These are phyloP conservation scores for Acanthurus lineatus DNA, from an alignment of 2,797 vertebrate genomes.

Conservation along the genomic window DNA sequence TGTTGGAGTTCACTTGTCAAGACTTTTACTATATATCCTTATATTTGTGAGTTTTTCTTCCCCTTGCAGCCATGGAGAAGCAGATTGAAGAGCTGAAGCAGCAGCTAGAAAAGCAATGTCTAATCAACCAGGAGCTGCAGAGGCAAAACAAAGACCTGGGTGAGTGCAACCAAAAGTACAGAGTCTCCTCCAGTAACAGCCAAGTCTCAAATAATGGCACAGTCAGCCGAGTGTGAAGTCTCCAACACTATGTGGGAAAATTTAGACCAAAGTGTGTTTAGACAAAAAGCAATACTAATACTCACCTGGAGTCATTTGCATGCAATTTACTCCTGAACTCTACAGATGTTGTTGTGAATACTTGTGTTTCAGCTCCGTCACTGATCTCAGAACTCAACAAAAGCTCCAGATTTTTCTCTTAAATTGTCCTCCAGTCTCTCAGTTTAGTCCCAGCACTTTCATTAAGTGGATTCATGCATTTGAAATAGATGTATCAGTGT, in stretches of 20 bases:
- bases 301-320: too few relatives aligned
- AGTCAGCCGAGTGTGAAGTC: too few relatives aligned
- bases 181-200: too few relatives aligned
- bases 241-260: too few relatives aligned
- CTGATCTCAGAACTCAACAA: background rate
- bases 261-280: too few relatives aligned
- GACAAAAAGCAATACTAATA: too few relatives aligned
- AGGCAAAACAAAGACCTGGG: slow-evolving; percentile 83
- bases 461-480: background rate
- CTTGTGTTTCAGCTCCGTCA: background rate
- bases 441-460: background rate
- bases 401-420: background rate
- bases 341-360: background rate
- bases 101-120: slow-evolving; percentile 84
- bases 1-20: background rate
- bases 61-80: slow-evolving; percentile 82
- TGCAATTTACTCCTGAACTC: too few relatives aligned
- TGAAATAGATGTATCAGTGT: too few relatives aligned
- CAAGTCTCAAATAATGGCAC: too few relatives aligned
- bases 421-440: background rate
- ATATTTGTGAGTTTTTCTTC: background rate
- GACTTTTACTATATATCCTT: background rate
- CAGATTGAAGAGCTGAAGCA: slow-evolving; percentile 83
- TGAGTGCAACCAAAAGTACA: slow-evolving; percentile 60
- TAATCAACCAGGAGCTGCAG: slow-evolving; percentile 81